Evolutionary conservation across 2,888 invertebrate genomes (phyloP).

Genomic region (Dioctria linearis): DNA sequence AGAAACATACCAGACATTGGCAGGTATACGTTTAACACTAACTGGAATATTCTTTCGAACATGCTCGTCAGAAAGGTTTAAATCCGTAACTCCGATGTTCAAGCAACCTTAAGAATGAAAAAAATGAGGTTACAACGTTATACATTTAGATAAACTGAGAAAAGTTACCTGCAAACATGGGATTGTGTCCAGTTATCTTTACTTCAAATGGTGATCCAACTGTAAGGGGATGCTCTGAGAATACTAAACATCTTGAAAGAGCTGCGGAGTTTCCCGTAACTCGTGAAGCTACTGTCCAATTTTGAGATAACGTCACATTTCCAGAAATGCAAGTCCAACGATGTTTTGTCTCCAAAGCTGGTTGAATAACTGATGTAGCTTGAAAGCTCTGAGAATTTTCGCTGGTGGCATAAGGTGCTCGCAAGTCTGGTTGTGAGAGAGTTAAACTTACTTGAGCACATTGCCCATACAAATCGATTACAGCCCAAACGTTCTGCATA

Average conservation of each 20-base stretch:
- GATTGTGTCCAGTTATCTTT: conserved; percentile 68
- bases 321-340: conserved; percentile 69
- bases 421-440: conserved; percentile 64
- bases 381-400: conserved; percentile 75
- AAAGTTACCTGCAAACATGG: conserved; percentile 68
- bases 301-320: conserved; percentile 69
- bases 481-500: conserved; percentile 88
- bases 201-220: conserved; percentile 70
- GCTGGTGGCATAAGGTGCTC: conserved; percentile 70
- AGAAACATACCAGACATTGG: conserved; percentile 73
- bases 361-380: conserved; percentile 74
- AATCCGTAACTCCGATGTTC: conserved; percentile 84
- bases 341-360: conserved; percentile 71
- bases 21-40: conserved; percentile 77
- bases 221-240: conserved; percentile 69
- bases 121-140: background rate
- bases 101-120: conserved; percentile 78
- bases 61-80: conserved; percentile 77
- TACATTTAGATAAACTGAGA: background rate
- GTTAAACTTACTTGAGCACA: conserved; percentile 87
- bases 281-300: conserved; percentile 69
- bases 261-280: conserved; percentile 67
- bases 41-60: conserved; percentile 79
- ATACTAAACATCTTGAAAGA: conserved; percentile 69
- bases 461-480: conserved; percentile 95